Percentiles rank a stretch among this genome's conserved stretches.
Conservation (phyloP, 1,140 invertebrate genomes). For the Hypothenemus hampei region DNA sequence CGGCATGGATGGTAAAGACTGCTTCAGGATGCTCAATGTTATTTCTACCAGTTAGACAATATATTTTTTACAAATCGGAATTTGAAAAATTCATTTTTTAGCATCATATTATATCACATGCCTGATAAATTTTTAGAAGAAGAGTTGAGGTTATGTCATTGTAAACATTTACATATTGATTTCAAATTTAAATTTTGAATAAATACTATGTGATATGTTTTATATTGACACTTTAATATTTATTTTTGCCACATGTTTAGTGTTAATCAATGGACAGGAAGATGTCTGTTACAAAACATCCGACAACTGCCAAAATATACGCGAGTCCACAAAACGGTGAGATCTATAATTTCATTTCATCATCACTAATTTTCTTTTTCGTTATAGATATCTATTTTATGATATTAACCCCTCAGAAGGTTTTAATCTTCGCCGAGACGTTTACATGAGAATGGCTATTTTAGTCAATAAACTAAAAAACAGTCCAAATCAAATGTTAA, state of each 20-base stretch:
- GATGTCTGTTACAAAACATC: too few species aligned
- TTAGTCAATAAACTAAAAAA: conserved; percentile 63
- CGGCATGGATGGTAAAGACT: too few species aligned
- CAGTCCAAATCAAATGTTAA: conserved; percentile 46
- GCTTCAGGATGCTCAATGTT: not conserved
- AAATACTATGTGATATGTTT: too few species aligned
- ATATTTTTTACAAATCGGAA: not conserved
- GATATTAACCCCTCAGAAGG: conserved; percentile 93
- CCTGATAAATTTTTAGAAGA: not conserved
- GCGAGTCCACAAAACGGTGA: too few species aligned
- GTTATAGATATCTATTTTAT: conserved; percentile 73
- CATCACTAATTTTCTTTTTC: too few species aligned
- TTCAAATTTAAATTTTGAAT: too few species aligned
- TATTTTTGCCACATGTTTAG: too few species aligned
- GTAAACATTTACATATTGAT: not conserved
- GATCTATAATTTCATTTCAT: too few species aligned
- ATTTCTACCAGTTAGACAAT: not conserved
- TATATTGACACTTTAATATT: too few species aligned
- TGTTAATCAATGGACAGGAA: too few species aligned
- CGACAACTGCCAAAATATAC: too few species aligned
- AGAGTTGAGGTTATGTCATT: not conserved
- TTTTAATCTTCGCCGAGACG: conserved; percentile 93
- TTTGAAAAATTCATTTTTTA: not conserved
- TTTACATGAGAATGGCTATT: conserved; percentile 87
- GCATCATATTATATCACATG: not conserved